Percentiles rank a stretch among this genome's conserved stretches.
phyloP scores from a whole-genome alignment of 2,888 invertebrate genomes.

The Xanthia icteritia region DNA sequence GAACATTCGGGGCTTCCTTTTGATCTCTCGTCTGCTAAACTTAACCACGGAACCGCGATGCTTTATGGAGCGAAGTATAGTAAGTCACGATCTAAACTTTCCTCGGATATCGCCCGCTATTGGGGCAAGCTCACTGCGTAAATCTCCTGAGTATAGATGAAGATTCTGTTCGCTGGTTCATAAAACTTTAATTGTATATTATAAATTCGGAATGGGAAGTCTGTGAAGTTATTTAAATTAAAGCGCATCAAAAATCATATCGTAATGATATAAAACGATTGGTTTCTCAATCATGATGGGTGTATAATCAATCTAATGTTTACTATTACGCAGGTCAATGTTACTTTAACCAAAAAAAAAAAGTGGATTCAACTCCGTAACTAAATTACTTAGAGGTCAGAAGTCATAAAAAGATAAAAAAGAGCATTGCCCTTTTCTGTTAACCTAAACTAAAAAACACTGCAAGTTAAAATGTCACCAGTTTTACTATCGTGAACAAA shows the following conservation, averaged over 20 bases:
- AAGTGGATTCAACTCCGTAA: neutral
- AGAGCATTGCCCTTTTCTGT: constrained; percentile 20
- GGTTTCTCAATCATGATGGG: neutral
- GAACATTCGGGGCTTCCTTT: constrained; percentile 73
- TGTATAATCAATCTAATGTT: neutral
- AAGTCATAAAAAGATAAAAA: constrained; percentile 30
- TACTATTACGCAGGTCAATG: neutral
- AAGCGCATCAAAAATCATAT: neutral
- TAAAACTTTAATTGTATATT: constrained; percentile 40
- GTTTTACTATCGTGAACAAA: constrained; percentile 47
- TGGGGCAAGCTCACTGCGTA: constrained; percentile 51
- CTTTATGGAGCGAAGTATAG: constrained; percentile 63
- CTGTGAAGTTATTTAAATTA: too few relatives aligned
- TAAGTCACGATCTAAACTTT: constrained; percentile 66
- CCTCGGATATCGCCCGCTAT: constrained; percentile 50
- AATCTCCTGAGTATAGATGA: constrained; percentile 56
- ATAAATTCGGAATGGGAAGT: constrained; percentile 20
- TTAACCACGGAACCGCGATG: constrained; percentile 55
- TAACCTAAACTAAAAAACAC: constrained; percentile 24
- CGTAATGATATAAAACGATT: neutral
- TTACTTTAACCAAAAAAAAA: neutral
- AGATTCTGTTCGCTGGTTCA: constrained; percentile 42
- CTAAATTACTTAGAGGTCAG: constrained; percentile 12
- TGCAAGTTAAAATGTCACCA: constrained; percentile 31
- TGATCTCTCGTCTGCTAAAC: constrained; percentile 64